Base-by-base conservation (phyloP, 2,113 vertebrate genomes). In the Pteropus alecto region DNA sequence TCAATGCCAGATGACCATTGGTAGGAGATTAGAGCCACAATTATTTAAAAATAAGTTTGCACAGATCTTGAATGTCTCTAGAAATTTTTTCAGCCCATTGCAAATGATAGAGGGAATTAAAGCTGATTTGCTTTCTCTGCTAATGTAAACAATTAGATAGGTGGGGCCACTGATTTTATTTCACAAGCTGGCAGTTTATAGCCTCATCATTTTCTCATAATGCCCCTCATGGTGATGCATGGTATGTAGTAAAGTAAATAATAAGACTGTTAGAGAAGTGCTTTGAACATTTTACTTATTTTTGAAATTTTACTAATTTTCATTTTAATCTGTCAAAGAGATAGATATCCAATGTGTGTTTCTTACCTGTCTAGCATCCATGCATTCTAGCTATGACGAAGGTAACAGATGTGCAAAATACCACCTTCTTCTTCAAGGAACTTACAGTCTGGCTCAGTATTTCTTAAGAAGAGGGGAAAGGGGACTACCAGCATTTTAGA, bases 41-140 rank as follows among this genome's bases (percentile, higher is more conserved):
- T 96, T 87, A 93, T 97, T 98, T 97, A 94, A 76, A 95, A 97
- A 78, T 92, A 98, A 96, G n/a, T 97, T 98, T 97, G 83, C 90
- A 26, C 38, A 84, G 93, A 67, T 96, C 92, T 96, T 96, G 78
- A 83, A 70, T 95, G 24, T 96, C 93, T 92, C 89, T 95, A 97
- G 93, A 68, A 97, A 94, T 91, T 93, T 90, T 90, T 96, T n/a
- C 48, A 6, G 22, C 7, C 58, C 78, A 35, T 94, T 96, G 83
- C 94, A 95, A 94, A 63, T 87, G 95, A 98, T 96, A 67, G 38
- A 93, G 63, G 43, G 48, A 79, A 78, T 96, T 71, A 76, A 96
- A 96, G 19, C 91, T 90, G 22, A n/a, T 83, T 89, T 81, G 54
- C 5, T 0, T 89, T 86, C 41, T 89, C 87, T 54, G 93, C 87